Percentiles rank a stretch among this genome's conserved stretches.
Conservation (phyloP, 2,797 vertebrate species). For the Acropternis orthonyx region DNA sequence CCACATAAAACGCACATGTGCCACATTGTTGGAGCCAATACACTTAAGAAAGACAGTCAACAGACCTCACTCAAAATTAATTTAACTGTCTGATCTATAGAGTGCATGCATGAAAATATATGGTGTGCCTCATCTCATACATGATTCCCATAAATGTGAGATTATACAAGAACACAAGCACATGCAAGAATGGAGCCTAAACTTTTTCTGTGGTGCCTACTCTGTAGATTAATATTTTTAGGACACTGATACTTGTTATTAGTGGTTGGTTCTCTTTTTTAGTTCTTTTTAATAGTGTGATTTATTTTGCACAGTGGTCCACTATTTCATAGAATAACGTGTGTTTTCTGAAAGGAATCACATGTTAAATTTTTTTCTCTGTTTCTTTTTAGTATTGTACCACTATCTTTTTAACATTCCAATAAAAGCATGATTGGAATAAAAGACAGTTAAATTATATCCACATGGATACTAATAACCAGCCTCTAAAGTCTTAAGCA, state of each 20-base stretch:
- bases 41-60: background rate
- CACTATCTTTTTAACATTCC: constrained; percentile 65
- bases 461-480: constrained; percentile 66
- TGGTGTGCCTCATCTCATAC: background rate
- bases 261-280: constrained; percentile 12
- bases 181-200: background rate
- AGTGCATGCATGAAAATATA: background rate
- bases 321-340: constrained; percentile 19
- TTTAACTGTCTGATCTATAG: background rate
- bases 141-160: background rate
- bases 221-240: background rate
- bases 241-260: background rate
- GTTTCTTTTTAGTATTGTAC: constrained; percentile 54
- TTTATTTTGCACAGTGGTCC: background rate
- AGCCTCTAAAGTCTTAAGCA: constrained; percentile 53
- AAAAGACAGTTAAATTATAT: constrained; percentile 71
- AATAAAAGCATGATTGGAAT: constrained; percentile 64
- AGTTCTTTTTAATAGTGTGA: background rate
- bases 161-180: background rate
- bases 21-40: background rate
- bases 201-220: background rate
- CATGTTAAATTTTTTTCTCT: background rate
- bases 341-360: constrained; percentile 63
- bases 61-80: background rate
- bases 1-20: background rate